A percentile compares a stretch with the other conserved stretches of the same genome.
These are phyloP conservation scores for Alloscopus bannaensis DNA, from an alignment of 2,888 invertebrate species.

Conservation along the genomic window DNA sequence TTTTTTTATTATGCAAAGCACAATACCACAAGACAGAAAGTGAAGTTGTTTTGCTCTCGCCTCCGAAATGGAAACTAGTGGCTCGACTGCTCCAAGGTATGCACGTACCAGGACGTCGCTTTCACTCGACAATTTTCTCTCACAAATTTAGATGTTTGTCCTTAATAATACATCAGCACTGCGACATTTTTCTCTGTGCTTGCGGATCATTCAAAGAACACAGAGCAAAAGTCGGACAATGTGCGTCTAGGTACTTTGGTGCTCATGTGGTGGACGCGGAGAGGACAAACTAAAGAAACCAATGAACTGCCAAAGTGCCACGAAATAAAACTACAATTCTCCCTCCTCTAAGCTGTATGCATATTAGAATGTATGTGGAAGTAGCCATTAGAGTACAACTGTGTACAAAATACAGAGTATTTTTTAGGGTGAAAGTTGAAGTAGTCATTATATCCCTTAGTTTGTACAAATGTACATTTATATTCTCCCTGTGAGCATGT, in stretches of 20 bases:
- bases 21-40: constrained; percentile 34
- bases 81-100: neutral
- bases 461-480: constrained; percentile 3
- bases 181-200: constrained; percentile 58
- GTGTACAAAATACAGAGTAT: too few relatives aligned
- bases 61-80: neutral
- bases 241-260: too few relatives aligned
- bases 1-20: constrained; percentile 36
- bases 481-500: too few relatives aligned
- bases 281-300: constrained; percentile 22
- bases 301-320: constrained; percentile 2
- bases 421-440: too few relatives aligned
- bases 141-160: constrained; percentile 5
- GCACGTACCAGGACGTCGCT: neutral
- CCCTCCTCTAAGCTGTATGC: too few relatives aligned
- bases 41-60: constrained; percentile 16
- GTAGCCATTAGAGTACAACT: too few relatives aligned
- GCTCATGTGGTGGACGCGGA: too few relatives aligned
- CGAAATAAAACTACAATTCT: constrained; percentile 16
- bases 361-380: too few relatives aligned
- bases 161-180: constrained; percentile 58
- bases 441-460: constrained; percentile 4
- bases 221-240: too few relatives aligned
- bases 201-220: constrained; percentile 45
- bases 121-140: neutral